A percentile compares a stretch with the other conserved stretches of the same genome.
These are phyloP conservation scores for Sphinx pinastri DNA, from an alignment of 2,888 invertebrate species.

Conservation along the genomic window DNA sequence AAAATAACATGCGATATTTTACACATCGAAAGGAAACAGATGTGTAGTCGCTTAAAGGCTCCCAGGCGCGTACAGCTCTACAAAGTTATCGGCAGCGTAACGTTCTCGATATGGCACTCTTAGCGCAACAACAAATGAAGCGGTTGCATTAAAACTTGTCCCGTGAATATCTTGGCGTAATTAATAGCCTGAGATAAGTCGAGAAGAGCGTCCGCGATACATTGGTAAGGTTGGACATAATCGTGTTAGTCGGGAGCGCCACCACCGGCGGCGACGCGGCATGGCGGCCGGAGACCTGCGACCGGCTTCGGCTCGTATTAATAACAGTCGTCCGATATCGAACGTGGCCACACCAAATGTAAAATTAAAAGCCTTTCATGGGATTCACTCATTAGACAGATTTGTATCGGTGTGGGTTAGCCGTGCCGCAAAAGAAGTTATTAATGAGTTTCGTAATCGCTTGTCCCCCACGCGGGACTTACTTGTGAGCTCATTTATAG, in stretches of 20 bases:
- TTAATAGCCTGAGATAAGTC: slow-evolving; percentile 81
- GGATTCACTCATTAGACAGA: slow-evolving; percentile 79
- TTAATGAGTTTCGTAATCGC: slow-evolving; percentile 74
- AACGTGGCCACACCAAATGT: slow-evolving; percentile 77
- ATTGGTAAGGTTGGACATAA: slow-evolving; percentile 63
- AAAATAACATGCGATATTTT: slow-evolving; percentile 9
- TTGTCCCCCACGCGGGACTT: slow-evolving; percentile 63
- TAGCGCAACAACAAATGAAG: slow-evolving; percentile 78
- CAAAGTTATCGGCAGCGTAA: slow-evolving; percentile 76
- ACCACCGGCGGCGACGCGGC: slow-evolving; percentile 42
- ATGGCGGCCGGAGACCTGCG: slow-evolving; percentile 44
- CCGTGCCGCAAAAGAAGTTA: slow-evolving; percentile 75
- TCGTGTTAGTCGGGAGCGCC: slow-evolving; percentile 72
- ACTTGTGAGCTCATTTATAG: slow-evolving; percentile 23
- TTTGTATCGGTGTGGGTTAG: slow-evolving; percentile 70
- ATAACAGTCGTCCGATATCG: slow-evolving; percentile 79
- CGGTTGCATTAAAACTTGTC: slow-evolving; percentile 83
- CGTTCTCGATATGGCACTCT: slow-evolving; percentile 77
- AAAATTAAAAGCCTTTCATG: slow-evolving; percentile 83
- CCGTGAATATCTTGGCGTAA: slow-evolving; percentile 78
- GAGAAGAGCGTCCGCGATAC: slow-evolving; percentile 68
- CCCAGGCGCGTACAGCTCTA: slow-evolving; percentile 58
- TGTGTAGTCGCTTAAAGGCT: slow-evolving; percentile 34
- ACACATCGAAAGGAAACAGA: not conserved
- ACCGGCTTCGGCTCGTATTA: slow-evolving; percentile 70